A percentile compares a stretch with the other conserved stretches of the same genome.
Conservation (phyloP, 2,113 vertebrate genomes). For the Coregonus clupeaformis region DNA sequence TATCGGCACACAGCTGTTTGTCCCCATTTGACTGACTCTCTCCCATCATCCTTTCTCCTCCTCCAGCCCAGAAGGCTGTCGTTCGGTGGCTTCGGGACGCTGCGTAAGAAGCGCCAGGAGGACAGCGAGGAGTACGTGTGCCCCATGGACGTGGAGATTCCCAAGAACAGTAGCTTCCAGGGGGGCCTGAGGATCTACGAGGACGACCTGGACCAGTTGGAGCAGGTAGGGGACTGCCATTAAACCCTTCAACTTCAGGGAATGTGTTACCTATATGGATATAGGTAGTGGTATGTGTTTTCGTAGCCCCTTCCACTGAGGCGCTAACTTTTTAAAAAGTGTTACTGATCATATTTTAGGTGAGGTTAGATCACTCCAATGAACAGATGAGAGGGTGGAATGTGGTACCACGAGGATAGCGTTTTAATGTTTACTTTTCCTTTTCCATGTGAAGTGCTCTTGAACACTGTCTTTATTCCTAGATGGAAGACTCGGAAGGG, state of each 20-base stretch:
- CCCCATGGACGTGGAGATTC: constrained; percentile 89
- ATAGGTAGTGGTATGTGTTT: not conserved
- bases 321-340: not conserved
- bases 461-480: constrained; percentile 14
- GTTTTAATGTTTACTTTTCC: too few relatives aligned
- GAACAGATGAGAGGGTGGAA: not conserved
- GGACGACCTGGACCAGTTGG: constrained; percentile 84
- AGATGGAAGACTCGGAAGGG: constrained; percentile 98
- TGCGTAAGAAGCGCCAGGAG: constrained; percentile 90
- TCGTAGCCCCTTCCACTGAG: not conserved
- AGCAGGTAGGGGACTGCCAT: constrained; percentile 72
- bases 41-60: not conserved
- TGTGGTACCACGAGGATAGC: too few relatives aligned
- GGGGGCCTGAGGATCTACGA: constrained; percentile 74
- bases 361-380: not conserved
- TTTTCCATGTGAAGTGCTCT: too few relatives aligned
- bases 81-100: constrained; percentile 88
- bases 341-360: not conserved
- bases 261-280: too few relatives aligned
- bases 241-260: not conserved
- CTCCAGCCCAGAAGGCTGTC: constrained; percentile 87
- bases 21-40: not conserved
- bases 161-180: constrained; percentile 76
- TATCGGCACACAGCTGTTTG: too few relatives aligned
- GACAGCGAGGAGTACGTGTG: constrained; percentile 91